Conservation (phyloP, 2,888 invertebrate genomes). For the Lycaena phlaeas region DNA sequence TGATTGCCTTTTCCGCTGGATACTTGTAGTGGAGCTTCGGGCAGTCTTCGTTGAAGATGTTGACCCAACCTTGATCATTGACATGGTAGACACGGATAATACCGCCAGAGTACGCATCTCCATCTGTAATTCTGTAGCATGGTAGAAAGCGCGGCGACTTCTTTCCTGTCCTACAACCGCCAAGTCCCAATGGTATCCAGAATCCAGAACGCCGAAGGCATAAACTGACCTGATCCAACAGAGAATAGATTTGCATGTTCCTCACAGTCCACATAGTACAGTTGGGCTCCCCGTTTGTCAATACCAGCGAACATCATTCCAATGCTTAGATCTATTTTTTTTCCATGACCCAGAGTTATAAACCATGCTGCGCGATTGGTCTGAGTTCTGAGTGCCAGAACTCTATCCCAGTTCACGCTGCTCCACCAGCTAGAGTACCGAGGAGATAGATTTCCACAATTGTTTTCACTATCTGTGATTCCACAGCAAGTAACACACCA, state of each 20-base stretch:
- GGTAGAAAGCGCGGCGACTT: slow-evolving; percentile 95
- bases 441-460: slow-evolving; percentile 97
- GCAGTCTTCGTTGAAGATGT: slow-evolving; percentile 94
- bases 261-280: slow-evolving; percentile 99
- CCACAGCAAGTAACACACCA: slow-evolving; percentile 96
- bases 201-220: slow-evolving; percentile 96
- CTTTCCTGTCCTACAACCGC: slow-evolving; percentile 87
- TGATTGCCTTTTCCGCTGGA: slow-evolving; percentile 64
- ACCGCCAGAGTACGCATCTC: slow-evolving; percentile 98
- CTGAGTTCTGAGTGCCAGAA: slow-evolving; percentile 95
- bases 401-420: slow-evolving; percentile 99
- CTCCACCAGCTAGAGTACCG: slow-evolving; percentile 96
- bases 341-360: too few species aligned
- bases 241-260: slow-evolving; percentile 95
- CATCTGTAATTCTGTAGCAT: slow-evolving; percentile 97
- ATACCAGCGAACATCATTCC: slow-evolving; percentile 98
- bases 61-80: slow-evolving; percentile 92
- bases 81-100: slow-evolving; percentile 96
- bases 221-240: slow-evolving; percentile 98
- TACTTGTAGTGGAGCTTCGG: slow-evolving; percentile 93
- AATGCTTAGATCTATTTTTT: slow-evolving; percentile 91
- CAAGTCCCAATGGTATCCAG: slow-evolving; percentile 91
- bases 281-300: slow-evolving; percentile 93
- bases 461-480: slow-evolving; percentile 97
- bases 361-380: slow-evolving; percentile 96